Evolutionary conservation across 2,888 invertebrate species (phyloP).

Genomic region (Tinea semifulvella): DNA sequence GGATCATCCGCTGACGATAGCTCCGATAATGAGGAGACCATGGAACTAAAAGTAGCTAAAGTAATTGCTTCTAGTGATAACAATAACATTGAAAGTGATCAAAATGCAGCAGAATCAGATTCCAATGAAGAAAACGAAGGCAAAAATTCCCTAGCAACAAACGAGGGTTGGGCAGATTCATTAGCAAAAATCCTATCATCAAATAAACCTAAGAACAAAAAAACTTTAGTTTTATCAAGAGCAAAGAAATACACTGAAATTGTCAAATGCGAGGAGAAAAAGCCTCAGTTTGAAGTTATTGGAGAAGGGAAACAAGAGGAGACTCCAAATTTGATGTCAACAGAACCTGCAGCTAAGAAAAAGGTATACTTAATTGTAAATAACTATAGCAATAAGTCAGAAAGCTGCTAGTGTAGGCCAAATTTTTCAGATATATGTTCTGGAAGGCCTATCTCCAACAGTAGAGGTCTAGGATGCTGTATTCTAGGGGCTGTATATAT

Average conservation of each 20-base stretch:
- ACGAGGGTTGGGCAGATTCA: conserved; percentile 84
- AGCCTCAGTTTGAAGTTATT: conserved; percentile 74
- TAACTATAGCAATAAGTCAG: too few relatives aligned
- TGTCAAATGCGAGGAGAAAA: conserved; percentile 45
- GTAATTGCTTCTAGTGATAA: conserved; percentile 18
- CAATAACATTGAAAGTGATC: conserved; percentile 26
- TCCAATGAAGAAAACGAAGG: conserved; percentile 23
- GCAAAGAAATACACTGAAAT: conserved; percentile 76
- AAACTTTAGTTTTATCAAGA: conserved; percentile 78
- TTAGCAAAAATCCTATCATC: conserved; percentile 80
- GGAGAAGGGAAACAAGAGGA: conserved; percentile 60
- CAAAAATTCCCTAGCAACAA: conserved; percentile 39
- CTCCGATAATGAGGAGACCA: conserved; percentile 27
- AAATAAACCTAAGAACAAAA: conserved; percentile 78
- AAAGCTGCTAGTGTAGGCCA: too few relatives aligned
- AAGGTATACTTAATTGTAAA: too few relatives aligned
- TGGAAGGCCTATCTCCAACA: too few relatives aligned
- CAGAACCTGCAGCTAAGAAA: conserved; percentile 44
- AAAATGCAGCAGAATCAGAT: conserved; percentile 21
- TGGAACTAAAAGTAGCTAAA: neutral
- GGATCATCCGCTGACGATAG: conserved; percentile 36
- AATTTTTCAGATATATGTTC: too few relatives aligned
- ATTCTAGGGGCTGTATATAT: too few relatives aligned
- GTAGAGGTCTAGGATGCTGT: too few relatives aligned
- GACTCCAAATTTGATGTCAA: conserved; percentile 40